Conservation (phyloP, 2,888 invertebrate genomes). For the Leuctra nigra region DNA sequence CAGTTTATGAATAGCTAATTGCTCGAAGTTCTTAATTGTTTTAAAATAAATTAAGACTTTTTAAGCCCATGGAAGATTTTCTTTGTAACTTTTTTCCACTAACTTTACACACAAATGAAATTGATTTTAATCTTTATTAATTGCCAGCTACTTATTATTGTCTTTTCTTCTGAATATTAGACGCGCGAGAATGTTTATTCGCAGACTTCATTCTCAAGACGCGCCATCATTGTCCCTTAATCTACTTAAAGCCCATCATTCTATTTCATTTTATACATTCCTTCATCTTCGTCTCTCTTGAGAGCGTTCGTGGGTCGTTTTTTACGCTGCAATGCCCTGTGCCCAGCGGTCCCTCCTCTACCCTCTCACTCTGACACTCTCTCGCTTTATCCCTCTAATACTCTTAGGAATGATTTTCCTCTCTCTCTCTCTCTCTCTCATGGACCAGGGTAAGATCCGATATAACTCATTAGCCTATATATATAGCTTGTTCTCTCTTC, state of each 20-base stretch:
- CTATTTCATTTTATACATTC: constrained; percentile 14
- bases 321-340: too few relatives aligned
- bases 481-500: constrained; percentile 7
- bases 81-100: too few relatives aligned
- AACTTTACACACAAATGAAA: background rate
- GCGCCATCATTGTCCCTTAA: background rate
- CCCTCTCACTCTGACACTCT: too few relatives aligned
- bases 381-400: background rate
- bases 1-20: too few relatives aligned
- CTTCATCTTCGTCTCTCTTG: constrained; percentile 14
- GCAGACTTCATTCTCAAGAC: background rate
- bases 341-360: too few relatives aligned
- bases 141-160: background rate
- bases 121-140: constrained; percentile 5
- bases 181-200: background rate
- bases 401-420: constrained; percentile 13
- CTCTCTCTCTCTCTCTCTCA: background rate
- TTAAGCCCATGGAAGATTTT: too few relatives aligned
- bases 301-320: constrained; percentile 2
- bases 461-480: constrained; percentile 10
- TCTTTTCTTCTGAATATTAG: constrained; percentile 2
- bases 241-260: constrained; percentile 12
- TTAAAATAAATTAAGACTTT: too few relatives aligned
- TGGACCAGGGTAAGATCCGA: background rate
- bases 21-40: too few relatives aligned